Evolutionary conservation across 2,113 vertebrate genomes (phyloP).

Genomic region (Sitta europaea): DNA sequence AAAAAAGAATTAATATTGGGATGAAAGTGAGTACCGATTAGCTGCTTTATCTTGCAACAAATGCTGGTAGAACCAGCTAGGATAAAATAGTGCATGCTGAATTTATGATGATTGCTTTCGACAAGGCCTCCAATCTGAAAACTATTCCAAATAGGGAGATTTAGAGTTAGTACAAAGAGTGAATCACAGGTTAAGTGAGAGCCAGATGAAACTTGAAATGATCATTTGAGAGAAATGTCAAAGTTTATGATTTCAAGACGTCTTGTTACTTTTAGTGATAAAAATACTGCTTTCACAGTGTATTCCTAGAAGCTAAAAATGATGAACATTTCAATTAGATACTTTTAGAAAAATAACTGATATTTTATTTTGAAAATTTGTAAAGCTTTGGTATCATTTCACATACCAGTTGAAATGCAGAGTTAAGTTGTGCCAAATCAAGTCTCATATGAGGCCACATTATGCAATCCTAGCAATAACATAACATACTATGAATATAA

Average conservation of each 20-base stretch:
- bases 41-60: neutral
- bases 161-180: neutral
- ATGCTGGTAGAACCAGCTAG: neutral
- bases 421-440: neutral
- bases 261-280: neutral
- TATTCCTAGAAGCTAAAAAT: neutral
- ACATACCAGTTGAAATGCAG: neutral
- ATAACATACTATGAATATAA: neutral
- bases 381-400: neutral
- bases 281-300: neutral
- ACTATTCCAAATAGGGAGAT: conserved; percentile 19
- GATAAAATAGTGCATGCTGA: neutral
- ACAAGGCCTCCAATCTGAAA: neutral
- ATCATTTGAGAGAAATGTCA: neutral
- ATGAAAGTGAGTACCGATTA: neutral
- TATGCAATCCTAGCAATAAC: neutral
- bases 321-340: neutral
- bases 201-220: neutral
- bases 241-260: neutral
- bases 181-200: conserved; percentile 1
- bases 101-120: neutral
- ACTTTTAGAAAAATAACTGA: neutral
- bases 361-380: neutral
- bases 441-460: neutral
- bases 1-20: neutral